Base-by-base conservation (phyloP, 2,888 invertebrate genomes). In the Campoplex nolae region DNA sequence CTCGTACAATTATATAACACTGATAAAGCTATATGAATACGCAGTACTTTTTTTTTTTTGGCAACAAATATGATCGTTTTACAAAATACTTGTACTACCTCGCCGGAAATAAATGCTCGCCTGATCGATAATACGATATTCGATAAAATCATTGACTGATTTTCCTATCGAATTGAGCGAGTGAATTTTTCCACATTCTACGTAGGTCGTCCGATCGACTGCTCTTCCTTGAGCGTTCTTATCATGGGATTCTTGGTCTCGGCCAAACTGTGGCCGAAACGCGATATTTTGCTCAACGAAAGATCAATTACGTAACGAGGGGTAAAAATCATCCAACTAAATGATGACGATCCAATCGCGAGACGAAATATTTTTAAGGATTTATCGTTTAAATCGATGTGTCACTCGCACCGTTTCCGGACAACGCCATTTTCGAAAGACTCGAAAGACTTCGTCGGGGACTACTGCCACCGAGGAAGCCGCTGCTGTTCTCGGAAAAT, bases 361-460 rank as follows among this genome's bases (percentile, higher is more conserved):
- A 16, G 62, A 32, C 62, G 3, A 62, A 62, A 32, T 16, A 62
- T 62, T 32, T 32, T 16, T 6, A 32, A 62, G 32, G 16, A 32
- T 62, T 7, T 4, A 28, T 48, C 28, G 42, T 84, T 90, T 89
- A 90, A 80, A 90, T 90, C 75, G 90, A 89, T 70, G 90, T 90
- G 77, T 93, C 92, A 93, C 94, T 93, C 74, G 92, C 89, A 89
- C 93, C 92, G 82, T 93, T 93, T 83, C 93, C 93, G 86, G 94
- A 93, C 92, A 96, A 93, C 93, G 97, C 96, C 96, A 97, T 97
- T 95, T 97, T 97, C 92, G 96, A 97, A 91, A 97, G 96, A 93
- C 97, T 96, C 93, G 97, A 97, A 93, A 97, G 95, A 95, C 97
- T 97, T 95, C 97, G 97, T 92, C 97, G 96, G 93, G 97, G 97